phyloP scores from a whole-genome alignment of 2,888 invertebrate species.

The Drosophila hamatofila region DNA sequence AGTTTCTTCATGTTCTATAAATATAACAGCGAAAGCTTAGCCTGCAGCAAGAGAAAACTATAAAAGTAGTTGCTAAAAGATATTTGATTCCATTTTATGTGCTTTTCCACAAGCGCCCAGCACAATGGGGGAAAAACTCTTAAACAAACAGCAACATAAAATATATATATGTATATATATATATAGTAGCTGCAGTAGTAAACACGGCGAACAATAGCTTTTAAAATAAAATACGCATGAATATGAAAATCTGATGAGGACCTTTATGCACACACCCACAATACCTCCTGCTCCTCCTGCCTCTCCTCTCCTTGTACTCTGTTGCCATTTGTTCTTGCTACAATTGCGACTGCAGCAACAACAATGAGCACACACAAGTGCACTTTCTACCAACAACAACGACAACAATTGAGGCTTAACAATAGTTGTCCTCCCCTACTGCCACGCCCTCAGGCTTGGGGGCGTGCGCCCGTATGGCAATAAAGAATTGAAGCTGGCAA shows the following conservation, averaged over 20 bases:
- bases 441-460: not conserved
- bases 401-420: slow-evolving; percentile 9
- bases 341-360: slow-evolving; percentile 9
- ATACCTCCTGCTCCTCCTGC: not conserved
- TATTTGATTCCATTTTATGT: not conserved
- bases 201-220: slow-evolving; percentile 2
- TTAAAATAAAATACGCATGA: slow-evolving; percentile 3
- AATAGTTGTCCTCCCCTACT: slow-evolving; percentile 22
- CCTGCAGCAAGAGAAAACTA: not conserved
- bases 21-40: not conserved
- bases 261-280: not conserved
- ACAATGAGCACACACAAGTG: slow-evolving; percentile 33
- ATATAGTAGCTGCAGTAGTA: not conserved
- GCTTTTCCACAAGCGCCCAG: not conserved
- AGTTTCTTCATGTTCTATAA: not conserved
- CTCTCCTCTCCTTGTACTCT: too few species aligned
- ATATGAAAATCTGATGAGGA: slow-evolving; percentile 16
- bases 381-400: slow-evolving; percentile 33
- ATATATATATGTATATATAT: not conserved
- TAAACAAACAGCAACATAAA: not conserved
- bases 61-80: not conserved
- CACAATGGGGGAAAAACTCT: not conserved
- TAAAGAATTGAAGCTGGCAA: slow-evolving; percentile 39
- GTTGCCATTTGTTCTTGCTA: slow-evolving; percentile 12
- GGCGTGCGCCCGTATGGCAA: slow-evolving; percentile 17